Percentiles rank a stretch among this genome's conserved stretches.
These are phyloP conservation scores for Amiota minor DNA, from an alignment of 2,888 invertebrate genomes.

Conservation along the genomic window DNA sequence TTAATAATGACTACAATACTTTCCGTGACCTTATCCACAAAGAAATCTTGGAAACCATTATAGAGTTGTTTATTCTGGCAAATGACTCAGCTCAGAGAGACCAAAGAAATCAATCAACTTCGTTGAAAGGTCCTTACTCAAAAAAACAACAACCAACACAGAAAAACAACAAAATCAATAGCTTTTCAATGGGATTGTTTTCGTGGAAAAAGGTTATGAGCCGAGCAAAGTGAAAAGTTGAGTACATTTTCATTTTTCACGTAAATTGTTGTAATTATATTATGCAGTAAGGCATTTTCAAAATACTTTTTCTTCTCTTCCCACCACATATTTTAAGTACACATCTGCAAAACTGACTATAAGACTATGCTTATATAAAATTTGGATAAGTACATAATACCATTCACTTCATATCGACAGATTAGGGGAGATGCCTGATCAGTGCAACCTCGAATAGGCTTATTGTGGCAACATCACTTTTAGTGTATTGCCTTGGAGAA, in stretches of 20 bases:
- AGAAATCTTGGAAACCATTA: background rate
- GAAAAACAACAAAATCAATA: constrained; percentile 51
- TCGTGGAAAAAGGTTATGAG: constrained; percentile 47
- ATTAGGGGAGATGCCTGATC: no score
- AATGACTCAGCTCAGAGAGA: background rate
- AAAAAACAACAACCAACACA: background rate
- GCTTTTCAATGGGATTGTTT: constrained; percentile 41
- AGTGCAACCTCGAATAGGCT: no score
- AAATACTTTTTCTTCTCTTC: no score
- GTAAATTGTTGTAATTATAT: constrained; percentile 57
- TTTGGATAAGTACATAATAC: no score
- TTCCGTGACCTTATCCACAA: background rate
- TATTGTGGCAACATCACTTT: no score
- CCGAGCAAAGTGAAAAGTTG: constrained; percentile 45
- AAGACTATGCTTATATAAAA: no score
- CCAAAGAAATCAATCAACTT: no score
- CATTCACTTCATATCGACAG: no score
- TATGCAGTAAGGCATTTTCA: background rate
- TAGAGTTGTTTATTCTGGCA: background rate
- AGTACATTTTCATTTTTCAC: constrained; percentile 63
- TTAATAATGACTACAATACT: constrained; percentile 39
- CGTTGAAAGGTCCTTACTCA: no score
- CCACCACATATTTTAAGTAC: no score
- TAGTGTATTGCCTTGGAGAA: no score
- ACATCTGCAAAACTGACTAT: no score